Evolutionary conservation across 2,888 invertebrate genomes (phyloP).

Genomic region (Cepaea hortensis): DNA sequence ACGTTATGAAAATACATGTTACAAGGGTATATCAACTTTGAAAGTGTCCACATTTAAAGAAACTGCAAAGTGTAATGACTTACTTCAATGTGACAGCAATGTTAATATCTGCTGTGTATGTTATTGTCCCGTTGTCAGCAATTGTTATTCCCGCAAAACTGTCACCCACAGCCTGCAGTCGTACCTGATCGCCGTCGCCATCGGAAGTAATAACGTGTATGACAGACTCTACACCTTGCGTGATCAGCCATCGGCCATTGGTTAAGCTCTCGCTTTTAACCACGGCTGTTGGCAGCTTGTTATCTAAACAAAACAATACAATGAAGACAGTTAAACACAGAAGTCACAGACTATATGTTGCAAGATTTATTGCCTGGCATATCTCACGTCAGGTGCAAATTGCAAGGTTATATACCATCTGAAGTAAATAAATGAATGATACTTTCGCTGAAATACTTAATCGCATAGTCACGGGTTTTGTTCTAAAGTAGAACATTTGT

Average conservation of each 20-base stretch:
- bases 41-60: too few species aligned
- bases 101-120: neutral
- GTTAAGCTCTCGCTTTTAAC: neutral
- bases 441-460: too few species aligned
- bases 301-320: neutral
- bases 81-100: neutral
- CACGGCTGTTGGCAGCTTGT: neutral
- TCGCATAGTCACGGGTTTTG: too few species aligned
- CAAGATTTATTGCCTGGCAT: too few species aligned
- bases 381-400: too few species aligned
- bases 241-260: neutral
- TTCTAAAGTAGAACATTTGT: too few species aligned
- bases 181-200: slow-evolving; percentile 5
- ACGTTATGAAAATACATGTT: too few species aligned
- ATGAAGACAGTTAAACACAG: too few species aligned
- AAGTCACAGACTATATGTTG: too few species aligned
- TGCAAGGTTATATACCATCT: too few species aligned
- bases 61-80: neutral
- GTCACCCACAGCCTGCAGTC: neutral
- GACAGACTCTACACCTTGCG: neutral
- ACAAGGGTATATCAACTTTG: neutral
- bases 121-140: neutral
- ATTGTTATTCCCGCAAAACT: neutral
- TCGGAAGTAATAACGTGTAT: neutral
- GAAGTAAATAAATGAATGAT: too few species aligned